Evolutionary conservation across 2,797 vertebrate species (phyloP).

Genomic region (Anguilla pacifica): DNA sequence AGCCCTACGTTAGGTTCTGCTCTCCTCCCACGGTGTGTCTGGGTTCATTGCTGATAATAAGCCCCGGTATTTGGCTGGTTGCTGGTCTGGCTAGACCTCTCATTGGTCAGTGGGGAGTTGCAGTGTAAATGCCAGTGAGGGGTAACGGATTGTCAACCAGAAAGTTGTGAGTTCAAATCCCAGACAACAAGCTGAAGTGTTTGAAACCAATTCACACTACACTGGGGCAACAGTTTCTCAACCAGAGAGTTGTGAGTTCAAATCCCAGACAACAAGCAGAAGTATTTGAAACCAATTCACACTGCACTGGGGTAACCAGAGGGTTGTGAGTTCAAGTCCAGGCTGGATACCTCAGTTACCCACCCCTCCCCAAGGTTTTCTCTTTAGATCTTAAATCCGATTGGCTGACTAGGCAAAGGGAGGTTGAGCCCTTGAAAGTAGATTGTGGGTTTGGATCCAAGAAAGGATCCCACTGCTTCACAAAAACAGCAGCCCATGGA

Average conservation of each 20-base stretch:
- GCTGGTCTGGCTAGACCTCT: neutral
- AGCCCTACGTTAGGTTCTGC: slow-evolving; percentile 15
- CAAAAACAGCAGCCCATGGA: neutral
- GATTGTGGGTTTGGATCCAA: neutral
- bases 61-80: neutral
- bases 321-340: no score
- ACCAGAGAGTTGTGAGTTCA: neutral
- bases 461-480: neutral
- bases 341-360: neutral
- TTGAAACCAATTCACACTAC: neutral
- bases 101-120: neutral
- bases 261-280: neutral
- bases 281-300: neutral
- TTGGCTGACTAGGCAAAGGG: neutral
- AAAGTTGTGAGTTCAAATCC: neutral
- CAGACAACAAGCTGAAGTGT: neutral
- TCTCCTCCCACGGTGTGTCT: neutral
- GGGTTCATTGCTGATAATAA: slow-evolving; percentile 12
- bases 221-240: no score
- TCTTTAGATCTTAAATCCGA: neutral
- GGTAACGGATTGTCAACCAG: neutral
- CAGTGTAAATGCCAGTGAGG: no score
- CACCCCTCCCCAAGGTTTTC: no score
- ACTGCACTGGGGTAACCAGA: neutral
- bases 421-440: neutral